Base-by-base conservation (phyloP, 1,140 invertebrate species). In the Thalassaphorura encarpata region DNA sequence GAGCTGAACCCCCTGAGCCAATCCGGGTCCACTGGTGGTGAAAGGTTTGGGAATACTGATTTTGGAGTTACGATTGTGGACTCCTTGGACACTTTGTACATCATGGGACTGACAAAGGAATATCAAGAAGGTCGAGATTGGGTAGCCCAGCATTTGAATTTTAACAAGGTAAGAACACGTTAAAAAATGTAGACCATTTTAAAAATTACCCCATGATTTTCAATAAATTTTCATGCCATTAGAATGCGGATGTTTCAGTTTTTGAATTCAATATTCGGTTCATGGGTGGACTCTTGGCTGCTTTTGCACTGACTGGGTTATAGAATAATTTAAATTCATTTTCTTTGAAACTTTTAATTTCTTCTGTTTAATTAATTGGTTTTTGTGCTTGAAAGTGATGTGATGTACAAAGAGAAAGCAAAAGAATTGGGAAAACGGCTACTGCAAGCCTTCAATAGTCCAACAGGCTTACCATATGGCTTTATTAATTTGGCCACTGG, bases 221-320 rank as follows among this genome's bases (percentile, higher is more conserved):
- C n/a, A n/a, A n/a, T n/a, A n/a, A n/a, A 11, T 36, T 11, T 36
- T 36, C 33, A 36, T n/a, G n/a, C 11, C n/a, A 11, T 11, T n/a
- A 36, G 88, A 80, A 83, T 62, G 77, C 83, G 1, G 90, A 96
- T 65, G 75, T 98, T 61, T 98, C 94, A 2, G 89, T 98, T 13
- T 99, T 99, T 75, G 96, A 99, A 76, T 92, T 85, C 29, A 99
- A 96, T 68, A 99, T 99, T 67, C 82, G 96, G 16, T 98, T 97
- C 73, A 67, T 80, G 48, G 77, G 77, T 18, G 77, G 77, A 19
- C 66, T 79, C 13, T 65, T 79, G 3, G 67, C 76, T 15, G 67
- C 69, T 1, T 78, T 77, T 65, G 75, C 74, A 5, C 63, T 79
- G 0, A 73, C 78, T 19, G 70, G 72, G n/a, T n/a, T n/a, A n/a